Evolutionary conservation across 2,797 vertebrate genomes (phyloP), one percentile per base, ranked within the genome.

Genomic region (Bovichtus variegatus): DNA sequence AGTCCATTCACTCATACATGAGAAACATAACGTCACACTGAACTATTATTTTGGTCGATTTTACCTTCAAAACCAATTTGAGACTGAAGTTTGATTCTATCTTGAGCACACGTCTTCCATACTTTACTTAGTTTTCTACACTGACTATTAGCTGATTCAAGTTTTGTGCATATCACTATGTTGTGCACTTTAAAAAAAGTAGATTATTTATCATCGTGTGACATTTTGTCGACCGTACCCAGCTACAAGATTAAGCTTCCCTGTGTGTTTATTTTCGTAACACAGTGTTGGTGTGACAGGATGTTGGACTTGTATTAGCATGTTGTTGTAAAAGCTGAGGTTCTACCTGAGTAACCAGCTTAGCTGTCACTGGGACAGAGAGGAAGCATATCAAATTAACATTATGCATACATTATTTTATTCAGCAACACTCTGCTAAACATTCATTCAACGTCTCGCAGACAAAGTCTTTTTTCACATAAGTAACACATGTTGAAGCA

Each of bases 281-380:
- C 38, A 9, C 19, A 27, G 31, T 8, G 41, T 40, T 61, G 49
- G 19, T 61, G 23, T 50, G 55, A 75, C 41, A 44, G 53, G 8
- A 12, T 13, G 31, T 43, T 25, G 10, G 44, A 66, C 73, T 36
- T 72, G 51, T 74, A 44, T 78, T 31, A 43, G 44, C 75, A 38
- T 51, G 73, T 70, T 72, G 36, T 16, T 67, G 25, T 31, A n/a
- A 53, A 36, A 58, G 27, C 19, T 4, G 23, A 36, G 7, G 34
- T 16, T 36, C 23, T 38, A 18, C 38, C 36, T 69, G 60, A 64
- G 74, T 27, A 76, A 61, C 44, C 40, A 61, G 43, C 40, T 25
- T 36, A 27, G 29, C 57, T 60, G 27, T 67, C 27, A 55, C 46
- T 60, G 31, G 40, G 7, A 44, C 64, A 34, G 27, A 55, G 29